Evolutionary conservation across 2,797 vertebrate species (phyloP).

Genomic region (Allobates femoralis): DNA sequence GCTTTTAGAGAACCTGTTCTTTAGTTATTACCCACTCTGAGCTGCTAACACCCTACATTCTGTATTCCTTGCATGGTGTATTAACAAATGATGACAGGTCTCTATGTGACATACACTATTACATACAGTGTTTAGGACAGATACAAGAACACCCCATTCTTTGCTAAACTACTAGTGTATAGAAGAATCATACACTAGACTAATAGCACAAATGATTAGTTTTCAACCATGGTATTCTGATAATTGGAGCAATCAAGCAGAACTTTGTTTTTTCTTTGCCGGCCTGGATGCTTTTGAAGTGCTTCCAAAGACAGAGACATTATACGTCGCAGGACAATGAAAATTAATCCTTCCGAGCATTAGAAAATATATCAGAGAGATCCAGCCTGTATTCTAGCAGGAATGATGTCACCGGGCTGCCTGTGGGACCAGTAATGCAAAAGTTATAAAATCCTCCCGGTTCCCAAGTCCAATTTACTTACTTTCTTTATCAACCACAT

Average conservation of each 20-base stretch:
- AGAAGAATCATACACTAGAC: not conserved
- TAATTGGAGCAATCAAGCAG: not conserved
- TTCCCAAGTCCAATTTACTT: not conserved
- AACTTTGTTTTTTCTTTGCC: not conserved
- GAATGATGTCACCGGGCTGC: slow-evolving; percentile 1
- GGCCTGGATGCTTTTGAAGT: slow-evolving; percentile 5
- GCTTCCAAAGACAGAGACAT: slow-evolving; percentile 22
- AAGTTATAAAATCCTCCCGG: slow-evolving; percentile 16
- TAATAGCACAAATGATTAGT: not conserved
- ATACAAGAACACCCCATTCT: not conserved
- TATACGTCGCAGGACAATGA: slow-evolving; percentile 4
- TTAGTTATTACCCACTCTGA: too few species aligned
- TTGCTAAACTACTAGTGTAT: not conserved
- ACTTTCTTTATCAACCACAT: slow-evolving; percentile 6
- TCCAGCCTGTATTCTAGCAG: slow-evolving; percentile 11
- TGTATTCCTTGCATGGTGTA: too few species aligned
- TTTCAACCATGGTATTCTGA: not conserved
- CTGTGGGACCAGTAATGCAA: not conserved
- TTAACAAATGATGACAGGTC: too few species aligned
- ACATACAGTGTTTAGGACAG: not conserved
- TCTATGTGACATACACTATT: too few species aligned
- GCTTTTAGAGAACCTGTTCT: too few species aligned
- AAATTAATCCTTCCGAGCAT: slow-evolving; percentile 16
- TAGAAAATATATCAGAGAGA: slow-evolving; percentile 21
- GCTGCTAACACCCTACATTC: too few species aligned